Evolutionary conservation across 2,113 vertebrate genomes (phyloP).

Genomic region (Marmota monax): DNA sequence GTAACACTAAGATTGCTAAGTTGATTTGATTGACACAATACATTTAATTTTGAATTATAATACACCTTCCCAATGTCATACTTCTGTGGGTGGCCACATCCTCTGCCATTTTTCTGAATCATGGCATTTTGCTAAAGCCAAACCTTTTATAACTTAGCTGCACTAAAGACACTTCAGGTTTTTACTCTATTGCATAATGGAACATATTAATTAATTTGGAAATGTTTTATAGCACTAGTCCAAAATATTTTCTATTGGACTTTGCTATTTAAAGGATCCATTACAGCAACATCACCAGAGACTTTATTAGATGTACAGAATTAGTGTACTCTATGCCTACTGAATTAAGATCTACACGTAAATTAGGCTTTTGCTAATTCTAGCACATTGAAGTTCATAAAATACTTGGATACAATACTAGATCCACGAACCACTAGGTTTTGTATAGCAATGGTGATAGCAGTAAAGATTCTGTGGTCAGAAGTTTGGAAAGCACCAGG

Average conservation of each 20-base stretch:
- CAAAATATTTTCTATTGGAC: background rate
- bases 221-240: background rate
- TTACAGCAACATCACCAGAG: background rate
- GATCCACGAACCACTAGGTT: background rate
- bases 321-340: background rate
- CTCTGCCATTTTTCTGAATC: background rate
- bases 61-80: background rate
- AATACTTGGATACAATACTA: background rate
- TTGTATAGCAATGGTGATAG: background rate
- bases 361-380: background rate
- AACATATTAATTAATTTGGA: background rate
- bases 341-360: background rate
- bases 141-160: background rate
- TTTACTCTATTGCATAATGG: background rate
- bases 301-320: background rate
- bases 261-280: background rate
- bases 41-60: background rate
- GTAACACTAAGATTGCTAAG: background rate
- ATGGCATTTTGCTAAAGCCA: background rate
- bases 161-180: background rate
- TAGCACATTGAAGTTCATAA: background rate
- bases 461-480: background rate
- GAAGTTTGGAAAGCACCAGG: background rate
- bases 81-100: background rate
- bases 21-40: background rate